Base-by-base conservation (phyloP, 2,888 invertebrate genomes). In the Mayetiola destructor region DNA sequence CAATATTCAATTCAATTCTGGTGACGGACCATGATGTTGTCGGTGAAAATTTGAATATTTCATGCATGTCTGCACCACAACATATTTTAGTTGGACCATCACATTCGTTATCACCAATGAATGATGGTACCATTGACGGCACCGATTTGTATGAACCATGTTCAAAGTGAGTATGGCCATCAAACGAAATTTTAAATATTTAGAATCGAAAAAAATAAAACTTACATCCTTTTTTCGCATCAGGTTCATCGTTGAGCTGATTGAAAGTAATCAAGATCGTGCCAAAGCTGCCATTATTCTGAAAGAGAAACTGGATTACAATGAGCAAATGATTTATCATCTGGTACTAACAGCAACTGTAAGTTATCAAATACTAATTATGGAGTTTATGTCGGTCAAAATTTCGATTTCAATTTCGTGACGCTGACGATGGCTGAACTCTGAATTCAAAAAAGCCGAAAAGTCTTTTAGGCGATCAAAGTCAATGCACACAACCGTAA, bases 21-120 rank as follows among this genome's bases (percentile, higher is more conserved):
- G 84, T 90, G 9, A 82, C 81, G 64, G 92, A 93, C 69, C 78
- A 78, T 52, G 92, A 93, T 68, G 80, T 82, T 3, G 80, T 86
- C 12, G 91, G 92, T 1, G 84, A 88, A 58, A 84, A 81, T 63
- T 76, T 92, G 60, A 85, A 88, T 70, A 81, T 92, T 5, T 80
- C 79, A 59, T 80, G 80, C 62, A 64, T 76, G 29, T 70, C 76
- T 1, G 75, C 71, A 60, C 73, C 75, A 59, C 77, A 70, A 60
- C 29, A 20, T 37, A 54, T 56, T 39, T 57, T 48, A 53, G 30
- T 30, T 30, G 30, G 30, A 30, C 30, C 48, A 48, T 27, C 27
- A n/a, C 48, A 48, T 27, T 27, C 29, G 16, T 23, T 27, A 27
- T 40, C 21, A 40, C 12, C 48, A 16, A 9, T 52, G n/a, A n/a